phyloP scores from a whole-genome alignment of 2,113 vertebrate genomes.

The Ramphastos sulfuratus region DNA sequence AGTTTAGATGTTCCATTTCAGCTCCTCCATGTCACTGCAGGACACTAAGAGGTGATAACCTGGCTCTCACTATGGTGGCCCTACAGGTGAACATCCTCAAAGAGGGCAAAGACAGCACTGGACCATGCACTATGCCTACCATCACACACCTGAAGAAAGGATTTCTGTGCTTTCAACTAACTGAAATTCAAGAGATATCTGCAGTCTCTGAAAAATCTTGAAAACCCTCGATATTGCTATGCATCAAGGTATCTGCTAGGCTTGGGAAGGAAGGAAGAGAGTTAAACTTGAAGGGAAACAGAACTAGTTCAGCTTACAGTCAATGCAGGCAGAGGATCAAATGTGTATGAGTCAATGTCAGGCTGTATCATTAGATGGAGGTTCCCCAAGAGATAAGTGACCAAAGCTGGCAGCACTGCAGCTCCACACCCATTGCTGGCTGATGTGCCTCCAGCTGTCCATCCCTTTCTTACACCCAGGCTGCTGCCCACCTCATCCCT shows the following conservation, averaged over 20 bases:
- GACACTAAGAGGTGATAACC: neutral
- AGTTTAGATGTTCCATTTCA: neutral
- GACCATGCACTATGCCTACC: neutral
- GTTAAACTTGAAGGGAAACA: neutral
- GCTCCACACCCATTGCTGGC: neutral
- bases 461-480: neutral
- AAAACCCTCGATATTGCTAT: accelerated
- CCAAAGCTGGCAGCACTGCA: neutral
- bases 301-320: neutral
- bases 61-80: neutral
- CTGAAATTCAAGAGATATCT: neutral
- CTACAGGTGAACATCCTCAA: neutral
- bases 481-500: neutral
- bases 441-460: neutral
- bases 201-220: neutral
- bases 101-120: accelerated
- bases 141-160: accelerated
- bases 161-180: neutral
- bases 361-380: accelerated
- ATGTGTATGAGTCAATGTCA: neutral
- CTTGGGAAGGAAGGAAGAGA: neutral
- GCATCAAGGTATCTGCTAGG: neutral
- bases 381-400: neutral
- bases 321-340: neutral
- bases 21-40: neutral